Base-by-base conservation (phyloP, 2,797 vertebrate genomes). In the Artibeus lituratus region DNA sequence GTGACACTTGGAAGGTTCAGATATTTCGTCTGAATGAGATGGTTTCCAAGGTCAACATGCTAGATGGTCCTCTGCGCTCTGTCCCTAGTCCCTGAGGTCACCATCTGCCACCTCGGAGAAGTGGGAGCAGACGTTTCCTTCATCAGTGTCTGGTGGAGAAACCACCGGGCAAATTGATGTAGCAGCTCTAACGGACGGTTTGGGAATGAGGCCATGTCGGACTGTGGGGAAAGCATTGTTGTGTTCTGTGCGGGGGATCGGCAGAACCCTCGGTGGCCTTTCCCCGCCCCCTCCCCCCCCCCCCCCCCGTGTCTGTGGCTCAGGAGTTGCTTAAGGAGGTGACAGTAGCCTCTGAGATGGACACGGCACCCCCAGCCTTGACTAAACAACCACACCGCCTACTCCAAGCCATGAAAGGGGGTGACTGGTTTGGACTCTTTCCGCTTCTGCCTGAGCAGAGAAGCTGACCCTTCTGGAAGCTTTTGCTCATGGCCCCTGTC, bases 231-330 rank as follows among this genome's bases (percentile, higher is more conserved):
- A 7, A 67, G 53, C 35, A 1, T 47, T 6, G 5, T 6, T 1
- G 0, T 29, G 11, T 7, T 49, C 5, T 10, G 3, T 26, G 14
- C 22, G 6, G 47, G 14, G 35, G 26, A 4, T 22, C 3, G 0
- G 87, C 18, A 42, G 47, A 57, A 19, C 47, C 47, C 51, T n/a
- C 1, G 2, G 12, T 82, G 86, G 47, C 47, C 8, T 57, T 51
- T 35, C 35, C 29, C n/a, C n/a, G n/a, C 37, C n/a, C 7, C 29
- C 37, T 32, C 7, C 4, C 14, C 0, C 29, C 29, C 37, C n/a
- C 7, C 4, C 14, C 0, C 29, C 47, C 26, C 42, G 19, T 22
- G 10, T 72, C 59, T 65, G 59, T 89, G 91, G 42, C n/a, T 59
- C 47, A 77, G 65, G 70, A 32, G 37, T 57, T 87, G 70, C 47